Conservation (phyloP, 2,888 invertebrate genomes). For the Brachylomia viminalis region DNA sequence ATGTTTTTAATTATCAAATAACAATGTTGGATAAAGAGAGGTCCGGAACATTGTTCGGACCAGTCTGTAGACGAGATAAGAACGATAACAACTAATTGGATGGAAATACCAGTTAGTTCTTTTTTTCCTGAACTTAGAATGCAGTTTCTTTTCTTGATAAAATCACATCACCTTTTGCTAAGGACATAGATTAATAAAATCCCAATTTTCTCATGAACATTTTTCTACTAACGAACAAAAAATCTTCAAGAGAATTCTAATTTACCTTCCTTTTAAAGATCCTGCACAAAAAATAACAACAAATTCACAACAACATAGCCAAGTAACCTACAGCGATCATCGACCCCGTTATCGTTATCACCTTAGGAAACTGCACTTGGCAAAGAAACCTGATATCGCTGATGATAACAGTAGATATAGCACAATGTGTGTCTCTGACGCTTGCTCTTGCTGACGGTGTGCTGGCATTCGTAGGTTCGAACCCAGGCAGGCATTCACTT, state of each 20-base stretch:
- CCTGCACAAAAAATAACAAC: background rate
- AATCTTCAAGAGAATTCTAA: background rate
- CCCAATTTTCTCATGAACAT: too few species aligned
- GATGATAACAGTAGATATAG: slow-evolving; percentile 57
- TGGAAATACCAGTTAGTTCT: too few species aligned
- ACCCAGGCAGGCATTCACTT: too few species aligned
- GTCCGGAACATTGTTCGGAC: background rate
- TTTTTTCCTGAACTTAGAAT: too few species aligned
- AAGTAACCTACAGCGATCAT: slow-evolving; percentile 69
- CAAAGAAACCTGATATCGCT: slow-evolving; percentile 71
- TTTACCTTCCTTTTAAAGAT: background rate
- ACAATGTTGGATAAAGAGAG: background rate
- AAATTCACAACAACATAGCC: background rate
- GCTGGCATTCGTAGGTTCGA: too few species aligned
- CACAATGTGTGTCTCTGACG: slow-evolving; percentile 38
- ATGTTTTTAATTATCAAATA: background rate
- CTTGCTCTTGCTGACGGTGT: background rate
- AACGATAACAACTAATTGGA: background rate
- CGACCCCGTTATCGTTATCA: slow-evolving; percentile 78
- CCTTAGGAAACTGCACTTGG: slow-evolving; percentile 75
- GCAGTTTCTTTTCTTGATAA: too few species aligned
- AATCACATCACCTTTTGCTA: too few species aligned
- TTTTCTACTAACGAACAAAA: background rate
- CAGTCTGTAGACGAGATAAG: background rate
- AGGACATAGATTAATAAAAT: too few species aligned